phyloP scores from a whole-genome alignment of 2,888 invertebrate species.

The Pocota personata region DNA sequence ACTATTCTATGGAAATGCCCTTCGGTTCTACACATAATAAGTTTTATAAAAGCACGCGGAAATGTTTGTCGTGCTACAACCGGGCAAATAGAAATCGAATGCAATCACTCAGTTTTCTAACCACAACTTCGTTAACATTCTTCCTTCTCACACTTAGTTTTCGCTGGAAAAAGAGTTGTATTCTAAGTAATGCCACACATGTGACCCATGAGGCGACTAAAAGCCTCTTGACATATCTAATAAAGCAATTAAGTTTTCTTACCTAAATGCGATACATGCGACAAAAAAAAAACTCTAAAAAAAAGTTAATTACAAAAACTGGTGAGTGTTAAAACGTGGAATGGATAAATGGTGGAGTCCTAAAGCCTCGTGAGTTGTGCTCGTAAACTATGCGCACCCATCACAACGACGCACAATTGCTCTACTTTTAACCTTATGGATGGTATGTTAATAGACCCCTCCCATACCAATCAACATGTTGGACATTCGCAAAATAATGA shows the following conservation, averaged over 20 bases:
- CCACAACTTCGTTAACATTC: background rate
- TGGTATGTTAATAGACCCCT: slow-evolving; percentile 36
- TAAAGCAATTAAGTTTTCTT: slow-evolving; percentile 41
- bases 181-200: background rate
- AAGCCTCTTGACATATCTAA: slow-evolving; percentile 32
- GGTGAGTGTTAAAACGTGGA: background rate
- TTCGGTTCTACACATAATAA: background rate
- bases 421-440: slow-evolving; percentile 24
- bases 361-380: slow-evolving; percentile 34
- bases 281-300: slow-evolving; percentile 5
- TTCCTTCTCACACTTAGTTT: background rate
- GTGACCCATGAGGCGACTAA: background rate
- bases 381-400: slow-evolving; percentile 29
- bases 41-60: slow-evolving; percentile 19
- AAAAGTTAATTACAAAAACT: slow-evolving; percentile 38
- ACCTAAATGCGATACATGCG: slow-evolving; percentile 29
- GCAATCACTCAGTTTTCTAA: slow-evolving; percentile 13
- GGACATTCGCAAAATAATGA: slow-evolving; percentile 28
- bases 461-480: slow-evolving; percentile 44
- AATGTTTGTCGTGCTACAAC: slow-evolving; percentile 38
- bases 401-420: slow-evolving; percentile 57
- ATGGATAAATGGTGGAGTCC: background rate
- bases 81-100: slow-evolving; percentile 24
- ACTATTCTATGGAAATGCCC: background rate
- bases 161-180: background rate